Conservation (phyloP, 2,797 vertebrate genomes). For the Esox masquinongy region DNA sequence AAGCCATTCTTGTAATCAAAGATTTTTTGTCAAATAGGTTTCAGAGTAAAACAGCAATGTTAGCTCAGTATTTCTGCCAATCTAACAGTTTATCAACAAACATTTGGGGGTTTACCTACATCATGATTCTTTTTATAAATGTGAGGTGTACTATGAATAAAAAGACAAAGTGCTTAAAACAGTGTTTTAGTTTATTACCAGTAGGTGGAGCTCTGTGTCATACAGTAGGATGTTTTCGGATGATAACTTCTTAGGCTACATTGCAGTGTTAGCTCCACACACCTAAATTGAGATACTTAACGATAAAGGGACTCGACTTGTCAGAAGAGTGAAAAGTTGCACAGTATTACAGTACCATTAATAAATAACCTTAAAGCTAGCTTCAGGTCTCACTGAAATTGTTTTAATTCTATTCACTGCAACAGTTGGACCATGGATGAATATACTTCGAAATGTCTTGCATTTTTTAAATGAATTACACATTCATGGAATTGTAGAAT, state of each 20-base stretch:
- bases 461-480: too few relatives aligned
- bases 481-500: too few relatives aligned
- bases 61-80: background rate
- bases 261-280: background rate
- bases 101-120: background rate
- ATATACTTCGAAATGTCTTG: too few relatives aligned
- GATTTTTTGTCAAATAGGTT: background rate
- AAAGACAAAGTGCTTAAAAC: background rate
- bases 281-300: background rate
- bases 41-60: background rate
- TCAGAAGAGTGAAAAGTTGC: background rate
- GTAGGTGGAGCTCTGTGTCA: conserved; percentile 57
- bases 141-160: background rate
- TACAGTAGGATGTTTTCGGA: conserved; percentile 29
- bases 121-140: background rate
- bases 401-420: too few relatives aligned
- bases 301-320: conserved; percentile 1
- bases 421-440: too few relatives aligned
- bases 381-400: too few relatives aligned
- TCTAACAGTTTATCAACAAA: background rate
- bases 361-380: too few relatives aligned
- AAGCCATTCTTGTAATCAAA: background rate
- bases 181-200: conserved; percentile 11
- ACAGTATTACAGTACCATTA: too few relatives aligned
- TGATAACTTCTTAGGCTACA: conserved; percentile 13